A percentile compares a stretch with the other conserved stretches of the same genome.
Conservation (phyloP, 2,113 vertebrate species). For the Columbina picui region DNA sequence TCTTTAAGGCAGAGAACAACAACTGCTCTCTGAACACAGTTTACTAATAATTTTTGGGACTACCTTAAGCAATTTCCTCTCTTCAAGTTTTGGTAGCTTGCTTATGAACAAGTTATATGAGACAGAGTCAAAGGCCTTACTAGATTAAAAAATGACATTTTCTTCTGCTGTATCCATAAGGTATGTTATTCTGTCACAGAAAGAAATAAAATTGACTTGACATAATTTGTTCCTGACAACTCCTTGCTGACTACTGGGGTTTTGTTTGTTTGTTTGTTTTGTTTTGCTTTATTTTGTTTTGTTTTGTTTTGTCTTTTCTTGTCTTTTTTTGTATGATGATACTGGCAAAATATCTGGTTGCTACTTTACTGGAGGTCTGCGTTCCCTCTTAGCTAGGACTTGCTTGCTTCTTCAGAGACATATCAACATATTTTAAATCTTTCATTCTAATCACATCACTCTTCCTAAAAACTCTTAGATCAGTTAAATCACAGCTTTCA, state of each 20-base stretch:
- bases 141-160: background rate
- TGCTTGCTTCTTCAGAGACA: background rate
- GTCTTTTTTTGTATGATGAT: background rate
- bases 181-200: background rate
- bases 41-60: background rate
- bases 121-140: background rate
- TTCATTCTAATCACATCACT: background rate
- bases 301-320: fast-evolving
- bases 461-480: background rate
- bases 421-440: background rate
- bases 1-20: background rate
- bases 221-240: background rate
- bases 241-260: background rate
- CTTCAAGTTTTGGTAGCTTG: background rate
- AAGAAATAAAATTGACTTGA: background rate
- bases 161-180: background rate
- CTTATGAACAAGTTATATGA: background rate
- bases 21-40: background rate
- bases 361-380: background rate
- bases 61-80: background rate
- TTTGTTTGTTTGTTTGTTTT: no score
- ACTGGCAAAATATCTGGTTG: background rate
- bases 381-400: background rate
- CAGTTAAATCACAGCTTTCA: background rate
- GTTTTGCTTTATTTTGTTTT: background rate